Percentiles rank a stretch among this genome's conserved stretches.
Evolutionary conservation across 2,888 invertebrate genomes (phyloP).

Genomic region (Cotesia congregata): DNA sequence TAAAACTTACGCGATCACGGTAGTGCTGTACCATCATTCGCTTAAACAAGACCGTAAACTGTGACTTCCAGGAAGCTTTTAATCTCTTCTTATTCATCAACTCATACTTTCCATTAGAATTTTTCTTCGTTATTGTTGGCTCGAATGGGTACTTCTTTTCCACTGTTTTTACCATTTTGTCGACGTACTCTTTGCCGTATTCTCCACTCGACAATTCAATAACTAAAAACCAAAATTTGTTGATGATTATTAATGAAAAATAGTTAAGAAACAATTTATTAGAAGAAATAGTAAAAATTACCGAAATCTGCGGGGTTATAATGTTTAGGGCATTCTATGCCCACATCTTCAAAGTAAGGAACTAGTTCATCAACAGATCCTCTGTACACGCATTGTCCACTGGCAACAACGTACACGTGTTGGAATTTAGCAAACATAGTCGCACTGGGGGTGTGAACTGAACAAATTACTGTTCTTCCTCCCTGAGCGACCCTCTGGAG

Average conservation of each 20-base stretch:
- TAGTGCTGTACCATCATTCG: constrained; percentile 83
- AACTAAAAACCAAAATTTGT: constrained; percentile 70
- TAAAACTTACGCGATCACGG: constrained; percentile 77
- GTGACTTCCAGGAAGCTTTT: constrained; percentile 76
- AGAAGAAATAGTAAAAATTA: constrained; percentile 69
- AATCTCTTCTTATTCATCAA: constrained; percentile 47
- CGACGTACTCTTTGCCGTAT: constrained; percentile 79
- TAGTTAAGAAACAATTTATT: too few species aligned
- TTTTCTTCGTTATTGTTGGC: constrained; percentile 45
- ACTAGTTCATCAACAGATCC: constrained; percentile 85
- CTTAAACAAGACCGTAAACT: constrained; percentile 78
- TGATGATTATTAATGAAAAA: too few species aligned
- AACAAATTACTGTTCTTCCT: constrained; percentile 93
- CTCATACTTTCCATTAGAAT: neutral
- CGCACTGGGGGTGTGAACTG: constrained; percentile 97
- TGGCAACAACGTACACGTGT: constrained; percentile 89
- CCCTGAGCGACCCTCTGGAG: constrained; percentile 85
- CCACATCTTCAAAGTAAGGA: constrained; percentile 83
- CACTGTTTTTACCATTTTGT: constrained; percentile 78
- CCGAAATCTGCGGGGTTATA: constrained; percentile 98
- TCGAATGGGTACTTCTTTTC: constrained; percentile 70
- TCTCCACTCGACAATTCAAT: constrained; percentile 87
- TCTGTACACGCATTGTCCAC: constrained; percentile 91
- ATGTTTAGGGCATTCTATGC: constrained; percentile 88
- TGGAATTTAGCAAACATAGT: constrained; percentile 92